Evolutionary conservation across 92 coral and sea anemone species (phyloP).

Genomic region (Parazoanthus atlanticus): DNA sequence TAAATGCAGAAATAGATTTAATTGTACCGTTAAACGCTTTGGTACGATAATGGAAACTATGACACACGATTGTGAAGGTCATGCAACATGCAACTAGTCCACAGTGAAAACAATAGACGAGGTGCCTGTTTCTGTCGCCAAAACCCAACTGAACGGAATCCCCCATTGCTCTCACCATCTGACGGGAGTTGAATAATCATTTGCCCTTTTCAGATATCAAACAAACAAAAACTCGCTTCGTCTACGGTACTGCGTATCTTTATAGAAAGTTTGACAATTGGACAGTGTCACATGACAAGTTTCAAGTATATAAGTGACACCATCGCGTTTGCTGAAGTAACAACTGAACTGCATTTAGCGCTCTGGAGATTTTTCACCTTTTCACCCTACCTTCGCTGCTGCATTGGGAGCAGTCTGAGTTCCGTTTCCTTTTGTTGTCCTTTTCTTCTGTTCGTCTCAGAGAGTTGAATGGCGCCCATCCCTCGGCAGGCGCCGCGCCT

Average conservation of each 20-base stretch:
- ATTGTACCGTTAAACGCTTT: constrained; percentile 16
- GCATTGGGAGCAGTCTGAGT: constrained; percentile 96
- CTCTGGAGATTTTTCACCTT: background rate
- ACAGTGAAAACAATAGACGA: background rate
- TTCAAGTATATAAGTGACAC: background rate
- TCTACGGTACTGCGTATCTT: background rate
- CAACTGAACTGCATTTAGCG: background rate
- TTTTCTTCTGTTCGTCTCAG: constrained; percentile 84
- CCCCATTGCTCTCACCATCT: background rate
- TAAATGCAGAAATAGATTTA: constrained; percentile 10
- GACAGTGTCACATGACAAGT: background rate
- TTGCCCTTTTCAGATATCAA: background rate
- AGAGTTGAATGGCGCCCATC: constrained; percentile 91
- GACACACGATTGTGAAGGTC: background rate
- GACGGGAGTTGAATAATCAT: background rate
- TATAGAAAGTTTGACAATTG: background rate
- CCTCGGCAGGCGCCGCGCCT: constrained; percentile 82
- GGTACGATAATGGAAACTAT: constrained; percentile 7
- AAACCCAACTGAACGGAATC: background rate
- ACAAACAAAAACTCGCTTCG: background rate
- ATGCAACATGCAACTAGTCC: background rate
- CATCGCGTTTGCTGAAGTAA: background rate
- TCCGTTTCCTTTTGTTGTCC: constrained; percentile 73
- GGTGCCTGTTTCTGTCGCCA: background rate
- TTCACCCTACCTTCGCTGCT: constrained; percentile 93